phyloP scores from a whole-genome alignment of 2,797 vertebrate genomes.

The Tamandua tetradactyla region DNA sequence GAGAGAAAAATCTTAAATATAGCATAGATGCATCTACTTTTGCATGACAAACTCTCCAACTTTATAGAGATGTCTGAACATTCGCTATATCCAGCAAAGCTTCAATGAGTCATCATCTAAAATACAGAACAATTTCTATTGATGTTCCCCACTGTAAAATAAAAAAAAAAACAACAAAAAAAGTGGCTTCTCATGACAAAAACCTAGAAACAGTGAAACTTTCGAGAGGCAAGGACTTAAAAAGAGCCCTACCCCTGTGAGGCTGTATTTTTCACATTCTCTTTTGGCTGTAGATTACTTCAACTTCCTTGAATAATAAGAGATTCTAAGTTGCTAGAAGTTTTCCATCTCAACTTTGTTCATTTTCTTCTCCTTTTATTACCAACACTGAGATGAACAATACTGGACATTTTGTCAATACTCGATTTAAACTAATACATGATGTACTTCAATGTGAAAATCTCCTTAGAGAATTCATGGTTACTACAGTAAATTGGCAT shows the following conservation, averaged over 20 bases:
- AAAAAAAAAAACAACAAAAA: too few relatives aligned
- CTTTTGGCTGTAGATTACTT: neutral
- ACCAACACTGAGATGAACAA: neutral
- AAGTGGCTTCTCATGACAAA: neutral
- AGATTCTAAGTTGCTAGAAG: conserved; percentile 20
- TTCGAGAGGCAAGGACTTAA: neutral
- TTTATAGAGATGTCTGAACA: neutral
- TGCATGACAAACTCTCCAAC: neutral
- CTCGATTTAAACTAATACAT: neutral
- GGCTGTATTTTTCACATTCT: neutral
- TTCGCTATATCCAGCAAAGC: neutral
- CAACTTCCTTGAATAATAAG: neutral
- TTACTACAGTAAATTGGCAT: neutral
- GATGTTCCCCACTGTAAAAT: neutral
- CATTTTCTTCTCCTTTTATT: conserved; percentile 41
- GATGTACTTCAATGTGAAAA: neutral
- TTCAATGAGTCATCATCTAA: neutral
- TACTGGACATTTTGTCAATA: neutral
- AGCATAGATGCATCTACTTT: neutral
- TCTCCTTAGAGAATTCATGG: neutral
- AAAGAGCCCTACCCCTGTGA: neutral
- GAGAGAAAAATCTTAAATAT: neutral
- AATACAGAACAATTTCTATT: neutral
- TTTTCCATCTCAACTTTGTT: neutral
- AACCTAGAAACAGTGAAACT: neutral